Conservation (phyloP, 2,888 invertebrate species). For the Diogma glabrata region DNA sequence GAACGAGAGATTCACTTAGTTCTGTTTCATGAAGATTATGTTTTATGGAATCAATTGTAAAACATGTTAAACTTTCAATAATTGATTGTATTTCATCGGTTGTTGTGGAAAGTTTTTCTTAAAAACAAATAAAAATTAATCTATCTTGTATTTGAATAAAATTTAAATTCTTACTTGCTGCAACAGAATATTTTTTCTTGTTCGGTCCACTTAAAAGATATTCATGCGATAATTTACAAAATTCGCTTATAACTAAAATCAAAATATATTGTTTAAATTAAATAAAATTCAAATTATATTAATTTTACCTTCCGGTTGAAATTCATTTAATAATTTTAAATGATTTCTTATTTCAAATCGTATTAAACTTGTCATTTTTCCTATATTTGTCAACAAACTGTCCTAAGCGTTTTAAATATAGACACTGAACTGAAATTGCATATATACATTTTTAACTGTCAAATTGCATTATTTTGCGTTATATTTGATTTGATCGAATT, state of each 20-base stretch:
- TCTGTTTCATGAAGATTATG: slow-evolving; percentile 43
- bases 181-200: slow-evolving; percentile 40
- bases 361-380: neutral
- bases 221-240: slow-evolving; percentile 49
- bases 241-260: slow-evolving; percentile 43
- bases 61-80: slow-evolving; percentile 60
- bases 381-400: no score
- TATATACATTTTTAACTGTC: no score
- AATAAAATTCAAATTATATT: neutral
- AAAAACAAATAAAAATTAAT: slow-evolving; percentile 16
- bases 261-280: neutral
- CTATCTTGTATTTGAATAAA: neutral
- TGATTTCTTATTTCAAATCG: slow-evolving; percentile 4
- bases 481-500: no score
- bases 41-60: slow-evolving; percentile 58
- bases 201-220: slow-evolving; percentile 50
- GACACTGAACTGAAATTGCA: no score
- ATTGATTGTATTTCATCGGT: slow-evolving; percentile 40
- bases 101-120: slow-evolving; percentile 41
- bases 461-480: no score
- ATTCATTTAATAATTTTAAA: slow-evolving; percentile 4
- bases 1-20: slow-evolving; percentile 23
- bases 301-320: slow-evolving; percentile 4
- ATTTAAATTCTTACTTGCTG: slow-evolving; percentile 29
- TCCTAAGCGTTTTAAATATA: no score